phyloP scores from a whole-genome alignment of 2,113 vertebrate genomes.

The Eublepharis macularius region DNA sequence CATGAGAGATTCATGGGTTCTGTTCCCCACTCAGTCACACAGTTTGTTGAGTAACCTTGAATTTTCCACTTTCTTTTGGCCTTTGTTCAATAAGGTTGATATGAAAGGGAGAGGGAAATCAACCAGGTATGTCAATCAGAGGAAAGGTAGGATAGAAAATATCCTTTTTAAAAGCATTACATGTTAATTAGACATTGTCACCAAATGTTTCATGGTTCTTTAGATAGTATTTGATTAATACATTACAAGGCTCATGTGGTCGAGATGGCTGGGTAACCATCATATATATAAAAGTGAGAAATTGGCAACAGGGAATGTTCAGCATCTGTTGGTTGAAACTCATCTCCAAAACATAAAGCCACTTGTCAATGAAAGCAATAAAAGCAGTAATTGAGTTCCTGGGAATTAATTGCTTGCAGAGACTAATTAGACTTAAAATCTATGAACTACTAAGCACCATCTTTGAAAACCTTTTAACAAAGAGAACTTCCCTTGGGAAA shows the following conservation, averaged over 20 bases:
- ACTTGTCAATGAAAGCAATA: fast-evolving
- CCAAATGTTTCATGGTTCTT: constrained; percentile 6
- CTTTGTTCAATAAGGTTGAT: neutral
- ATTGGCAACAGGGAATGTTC: neutral
- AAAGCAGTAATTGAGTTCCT: neutral
- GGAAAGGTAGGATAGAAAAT: neutral
- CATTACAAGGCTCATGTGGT: neutral
- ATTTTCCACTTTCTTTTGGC: too few relatives aligned
- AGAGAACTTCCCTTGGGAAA: constrained; percentile 40
- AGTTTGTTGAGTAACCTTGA: neutral
- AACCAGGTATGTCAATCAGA: neutral
- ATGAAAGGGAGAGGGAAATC: neutral
- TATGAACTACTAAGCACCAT: constrained; percentile 30
- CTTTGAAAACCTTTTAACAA: constrained; percentile 45
- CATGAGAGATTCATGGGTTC: neutral
- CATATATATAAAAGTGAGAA: neutral
- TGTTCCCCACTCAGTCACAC: neutral
- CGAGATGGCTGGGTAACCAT: constrained; percentile 10
- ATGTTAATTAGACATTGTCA: neutral
- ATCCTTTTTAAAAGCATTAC: neutral
- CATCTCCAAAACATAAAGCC: neutral
- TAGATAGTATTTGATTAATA: neutral
- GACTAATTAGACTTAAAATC: constrained; percentile 32
- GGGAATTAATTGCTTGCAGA: neutral
- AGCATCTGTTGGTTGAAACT: neutral